Percentiles rank a stretch among this genome's conserved stretches.
phyloP scores from a whole-genome alignment of 2,797 vertebrate genomes.

The Pantherophis vulpinus region DNA sequence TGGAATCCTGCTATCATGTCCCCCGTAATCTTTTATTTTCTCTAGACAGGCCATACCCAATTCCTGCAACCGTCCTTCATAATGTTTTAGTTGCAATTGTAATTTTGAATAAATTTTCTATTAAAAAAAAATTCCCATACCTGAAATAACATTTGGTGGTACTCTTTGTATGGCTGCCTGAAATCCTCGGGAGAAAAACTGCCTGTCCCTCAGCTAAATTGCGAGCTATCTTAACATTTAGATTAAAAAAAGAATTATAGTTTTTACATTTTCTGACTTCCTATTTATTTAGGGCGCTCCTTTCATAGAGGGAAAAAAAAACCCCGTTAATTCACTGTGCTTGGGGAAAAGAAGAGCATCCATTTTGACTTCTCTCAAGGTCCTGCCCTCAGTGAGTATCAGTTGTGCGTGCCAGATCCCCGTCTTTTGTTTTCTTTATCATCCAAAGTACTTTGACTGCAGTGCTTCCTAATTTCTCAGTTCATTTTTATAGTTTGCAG shows the following conservation, averaged over 20 bases:
- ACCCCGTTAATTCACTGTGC: not conserved
- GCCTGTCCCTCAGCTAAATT: not conserved
- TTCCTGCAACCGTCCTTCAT: too few species aligned
- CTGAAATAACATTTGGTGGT: not conserved
- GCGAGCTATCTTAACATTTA: not conserved
- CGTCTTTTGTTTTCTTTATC: not conserved
- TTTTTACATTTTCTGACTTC: not conserved
- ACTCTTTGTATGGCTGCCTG: not conserved
- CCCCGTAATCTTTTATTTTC: too few species aligned
- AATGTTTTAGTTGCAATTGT: not conserved
- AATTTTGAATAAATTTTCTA: not conserved
- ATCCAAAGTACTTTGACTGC: not conserved
- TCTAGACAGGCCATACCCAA: too few species aligned
- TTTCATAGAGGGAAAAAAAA: not conserved
- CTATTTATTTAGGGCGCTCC: not conserved
- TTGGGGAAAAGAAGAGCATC: not conserved
- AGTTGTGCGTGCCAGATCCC: not conserved
- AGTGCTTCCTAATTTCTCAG: not conserved
- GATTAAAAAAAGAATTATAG: not conserved
- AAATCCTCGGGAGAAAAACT: not conserved
- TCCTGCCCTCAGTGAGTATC: conserved; percentile 14
- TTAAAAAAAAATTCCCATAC: not conserved
- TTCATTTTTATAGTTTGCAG: not conserved
- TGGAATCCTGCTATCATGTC: too few species aligned
- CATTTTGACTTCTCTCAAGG: not conserved